Evolutionary conservation across 2,113 vertebrate species (phyloP), one percentile per base, ranked within the genome.

Genomic region (Paratilapia polleni): DNA sequence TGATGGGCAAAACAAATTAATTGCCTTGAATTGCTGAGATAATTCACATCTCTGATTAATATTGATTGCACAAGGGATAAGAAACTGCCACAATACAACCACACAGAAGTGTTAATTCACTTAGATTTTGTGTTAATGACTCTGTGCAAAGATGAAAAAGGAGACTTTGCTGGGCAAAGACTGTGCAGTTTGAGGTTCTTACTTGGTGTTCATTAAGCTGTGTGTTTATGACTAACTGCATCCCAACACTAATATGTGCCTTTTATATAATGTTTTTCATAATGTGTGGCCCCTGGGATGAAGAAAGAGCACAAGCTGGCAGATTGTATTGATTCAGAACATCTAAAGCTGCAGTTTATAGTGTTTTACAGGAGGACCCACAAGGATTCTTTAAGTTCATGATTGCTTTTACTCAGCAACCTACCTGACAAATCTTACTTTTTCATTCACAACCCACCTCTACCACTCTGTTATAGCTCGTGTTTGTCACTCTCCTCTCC

Each of bases 241-340:
- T 87, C 75, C 78, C 81, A 43, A 78, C 66, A 85, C 91, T 91
- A 88, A 91, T 92, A 85, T 95, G 94, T 91, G 91, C 79, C 84
- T 93, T 93, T 93, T 91, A 92, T 93, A 87, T 93, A 86, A 92
- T 93, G 84, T 93, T 93, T 95, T 93, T 95, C 87, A 94, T 94
- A 93, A 94, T 90, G 89, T 88, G 89, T 79, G 82, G 82, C 90
- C 89, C 88, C 75, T 31, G 63, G 91, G 88, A 89, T 13, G 68
- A 60, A 90, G 83, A 88, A 84, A 85, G 85, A 93, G 90, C 88
- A 90, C 80, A 85, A 92, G 84, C 89, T 89, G 82, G 75, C 88
- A 92, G 87, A 93, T 90, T 79, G 83, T 94, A 96, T 95, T 94
- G 95, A 96, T 95, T 94, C 86, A 87, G 90, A 90, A 81, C 86